Conservation (phyloP, 2,888 invertebrate species). For the Clusia tigrina region DNA sequence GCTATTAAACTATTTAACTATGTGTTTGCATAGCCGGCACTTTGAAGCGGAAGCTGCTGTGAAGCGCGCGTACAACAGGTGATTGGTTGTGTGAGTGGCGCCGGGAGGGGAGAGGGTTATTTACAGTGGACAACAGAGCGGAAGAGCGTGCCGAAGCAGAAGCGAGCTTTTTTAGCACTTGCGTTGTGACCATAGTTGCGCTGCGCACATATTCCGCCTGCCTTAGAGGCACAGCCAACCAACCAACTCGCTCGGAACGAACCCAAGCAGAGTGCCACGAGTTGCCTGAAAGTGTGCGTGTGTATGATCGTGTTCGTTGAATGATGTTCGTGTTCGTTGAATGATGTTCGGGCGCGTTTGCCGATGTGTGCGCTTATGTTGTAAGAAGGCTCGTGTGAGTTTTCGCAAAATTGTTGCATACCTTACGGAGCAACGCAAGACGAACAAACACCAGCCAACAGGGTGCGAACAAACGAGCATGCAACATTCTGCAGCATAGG, state of each 20-base stretch:
- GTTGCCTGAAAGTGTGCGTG: constrained; percentile 40
- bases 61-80: constrained; percentile 45
- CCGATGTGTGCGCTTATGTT: no score
- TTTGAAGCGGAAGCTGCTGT: neutral
- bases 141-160: neutral
- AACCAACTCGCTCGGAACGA: no score
- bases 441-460: constrained; percentile 31
- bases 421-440: constrained; percentile 42
- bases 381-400: no score
- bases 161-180: constrained; percentile 9
- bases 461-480: constrained; percentile 8
- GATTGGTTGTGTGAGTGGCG: constrained; percentile 35
- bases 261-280: neutral
- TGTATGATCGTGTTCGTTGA: neutral
- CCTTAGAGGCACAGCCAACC: no score
- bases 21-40: no score
- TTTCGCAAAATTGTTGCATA: constrained; percentile 58
- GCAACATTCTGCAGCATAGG: constrained; percentile 13
- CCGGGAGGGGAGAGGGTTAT: constrained; percentile 8
- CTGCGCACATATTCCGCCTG: constrained; percentile 52
- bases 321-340: neutral
- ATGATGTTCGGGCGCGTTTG: no score
- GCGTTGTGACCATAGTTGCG: constrained; percentile 47
- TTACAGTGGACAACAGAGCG: neutral
- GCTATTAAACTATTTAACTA: neutral